Percentiles rank a stretch among this genome's conserved stretches.
These are phyloP conservation scores for Syngnathus typhle DNA, from an alignment of 2,113 vertebrate species.

Conservation along the genomic window DNA sequence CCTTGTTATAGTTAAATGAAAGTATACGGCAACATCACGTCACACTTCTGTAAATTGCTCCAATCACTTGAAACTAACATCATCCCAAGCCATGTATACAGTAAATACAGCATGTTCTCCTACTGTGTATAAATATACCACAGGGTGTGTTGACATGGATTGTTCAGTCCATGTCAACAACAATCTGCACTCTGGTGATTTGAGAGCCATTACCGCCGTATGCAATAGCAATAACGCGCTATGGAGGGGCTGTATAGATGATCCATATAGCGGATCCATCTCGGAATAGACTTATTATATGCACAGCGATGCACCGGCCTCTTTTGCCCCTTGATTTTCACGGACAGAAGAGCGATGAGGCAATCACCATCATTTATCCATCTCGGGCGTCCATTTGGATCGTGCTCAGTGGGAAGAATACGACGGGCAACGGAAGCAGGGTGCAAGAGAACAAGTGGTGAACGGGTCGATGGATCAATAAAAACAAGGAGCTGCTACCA, in stretches of 20 bases:
- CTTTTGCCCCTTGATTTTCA: constrained; percentile 26
- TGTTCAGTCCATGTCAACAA: not conserved
- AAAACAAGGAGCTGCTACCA: not conserved
- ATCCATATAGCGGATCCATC: constrained; percentile 45
- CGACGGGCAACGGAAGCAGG: constrained; percentile 18
- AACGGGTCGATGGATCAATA: constrained; percentile 16
- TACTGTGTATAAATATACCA: not conserved
- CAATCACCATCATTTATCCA: constrained; percentile 42
- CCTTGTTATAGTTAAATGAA: too few species aligned
- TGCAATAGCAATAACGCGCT: constrained; percentile 35
- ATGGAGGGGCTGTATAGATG: constrained; percentile 5
- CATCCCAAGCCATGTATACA: not conserved
- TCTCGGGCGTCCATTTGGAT: constrained; percentile 22
- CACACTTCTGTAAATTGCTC: not conserved
- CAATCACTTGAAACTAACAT: not conserved
- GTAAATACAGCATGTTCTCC: not conserved
- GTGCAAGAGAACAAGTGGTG: constrained; percentile 10
- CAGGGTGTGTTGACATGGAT: constrained; percentile 21
- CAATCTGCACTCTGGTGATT: constrained; percentile 22
- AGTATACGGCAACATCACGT: too few species aligned
- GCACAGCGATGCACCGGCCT: constrained; percentile 36
- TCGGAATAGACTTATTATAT: constrained; percentile 51
- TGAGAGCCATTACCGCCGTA: constrained; percentile 26
- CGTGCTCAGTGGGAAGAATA: constrained; percentile 6
- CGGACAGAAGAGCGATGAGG: constrained; percentile 25